A percentile compares a stretch with the other conserved stretches of the same genome.
phyloP scores from a whole-genome alignment of 2,888 invertebrate species.

The Rhagophthalmus giganteus region DNA sequence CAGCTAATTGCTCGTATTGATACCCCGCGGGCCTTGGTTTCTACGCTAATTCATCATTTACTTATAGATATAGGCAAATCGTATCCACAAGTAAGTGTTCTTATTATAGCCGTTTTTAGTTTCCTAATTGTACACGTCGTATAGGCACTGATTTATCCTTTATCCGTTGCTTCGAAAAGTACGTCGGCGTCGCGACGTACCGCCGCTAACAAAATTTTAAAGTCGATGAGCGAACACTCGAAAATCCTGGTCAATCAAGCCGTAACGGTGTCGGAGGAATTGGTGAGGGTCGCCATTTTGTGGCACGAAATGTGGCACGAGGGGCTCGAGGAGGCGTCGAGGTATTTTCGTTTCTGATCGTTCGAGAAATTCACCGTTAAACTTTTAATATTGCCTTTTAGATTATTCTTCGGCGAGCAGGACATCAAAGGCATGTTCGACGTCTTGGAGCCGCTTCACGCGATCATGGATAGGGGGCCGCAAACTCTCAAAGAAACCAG shows the following conservation, averaged over 20 bases:
- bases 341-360: too few species aligned
- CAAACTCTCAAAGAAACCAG: conserved; percentile 96
- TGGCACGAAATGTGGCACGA: conserved; percentile 99
- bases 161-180: conserved; percentile 97
- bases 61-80: conserved; percentile 96
- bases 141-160: conserved; percentile 94
- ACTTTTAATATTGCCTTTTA: too few species aligned
- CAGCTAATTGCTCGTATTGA: conserved; percentile 98
- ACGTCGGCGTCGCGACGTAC: conserved; percentile 80
- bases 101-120: conserved; percentile 1
- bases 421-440: conserved; percentile 97
- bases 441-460: conserved; percentile 91
- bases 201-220: conserved; percentile 92
- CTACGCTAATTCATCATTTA: conserved; percentile 87
- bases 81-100: conserved; percentile 68
- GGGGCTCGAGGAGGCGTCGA: conserved; percentile 91
- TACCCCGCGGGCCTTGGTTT: conserved; percentile 85
- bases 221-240: conserved; percentile 95
- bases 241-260: conserved; percentile 92
- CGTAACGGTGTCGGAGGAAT: conserved; percentile 93
- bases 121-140: conserved; percentile 13
- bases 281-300: conserved; percentile 95
- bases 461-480: conserved; percentile 91
- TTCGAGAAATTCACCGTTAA: too few species aligned
- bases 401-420: conserved; percentile 92